Conservation (phyloP, 2,797 vertebrate species). For the Lophotriccus pileatus region DNA sequence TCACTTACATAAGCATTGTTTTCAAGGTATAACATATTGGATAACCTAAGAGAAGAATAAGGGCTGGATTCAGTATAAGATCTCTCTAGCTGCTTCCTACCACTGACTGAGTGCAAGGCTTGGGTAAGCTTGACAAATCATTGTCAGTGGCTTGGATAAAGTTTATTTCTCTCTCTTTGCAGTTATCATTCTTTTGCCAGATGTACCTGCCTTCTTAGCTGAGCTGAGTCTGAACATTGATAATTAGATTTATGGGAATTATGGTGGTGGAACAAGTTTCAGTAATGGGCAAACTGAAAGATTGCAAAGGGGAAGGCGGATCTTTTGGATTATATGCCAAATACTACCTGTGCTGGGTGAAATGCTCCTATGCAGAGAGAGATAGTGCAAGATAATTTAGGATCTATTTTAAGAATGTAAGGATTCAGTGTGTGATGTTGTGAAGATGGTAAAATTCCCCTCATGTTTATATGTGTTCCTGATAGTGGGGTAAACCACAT, state of each 20-base stretch:
- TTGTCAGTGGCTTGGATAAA: slow-evolving; percentile 23
- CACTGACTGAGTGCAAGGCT: slow-evolving; percentile 27
- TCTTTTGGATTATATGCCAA: not conserved
- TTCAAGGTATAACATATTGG: slow-evolving; percentile 55
- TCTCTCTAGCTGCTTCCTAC: slow-evolving; percentile 37
- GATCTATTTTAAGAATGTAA: not conserved
- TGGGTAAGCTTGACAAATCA: slow-evolving; percentile 43
- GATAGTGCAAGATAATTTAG: not conserved
- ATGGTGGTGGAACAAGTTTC: not conserved
- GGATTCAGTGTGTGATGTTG: not conserved
- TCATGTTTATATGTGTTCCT: not conserved
- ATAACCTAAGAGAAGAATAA: slow-evolving; percentile 25
- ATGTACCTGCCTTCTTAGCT: not conserved
- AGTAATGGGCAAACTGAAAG: not conserved
- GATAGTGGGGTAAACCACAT: not conserved
- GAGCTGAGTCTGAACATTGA: not conserved
- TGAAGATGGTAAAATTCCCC: not conserved
- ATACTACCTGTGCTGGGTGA: not conserved
- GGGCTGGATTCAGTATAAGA: slow-evolving; percentile 15
- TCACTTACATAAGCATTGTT: not conserved
- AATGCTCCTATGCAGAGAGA: not conserved
- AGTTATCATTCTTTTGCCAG: slow-evolving; percentile 38
- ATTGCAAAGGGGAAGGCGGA: not conserved
- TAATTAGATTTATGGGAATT: slow-evolving; percentile 8
- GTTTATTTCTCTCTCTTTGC: slow-evolving; percentile 31